These are phyloP conservation scores for Nomada goodeniana DNA, from an alignment of 2,888 invertebrate genomes.

Conservation along the genomic window DNA sequence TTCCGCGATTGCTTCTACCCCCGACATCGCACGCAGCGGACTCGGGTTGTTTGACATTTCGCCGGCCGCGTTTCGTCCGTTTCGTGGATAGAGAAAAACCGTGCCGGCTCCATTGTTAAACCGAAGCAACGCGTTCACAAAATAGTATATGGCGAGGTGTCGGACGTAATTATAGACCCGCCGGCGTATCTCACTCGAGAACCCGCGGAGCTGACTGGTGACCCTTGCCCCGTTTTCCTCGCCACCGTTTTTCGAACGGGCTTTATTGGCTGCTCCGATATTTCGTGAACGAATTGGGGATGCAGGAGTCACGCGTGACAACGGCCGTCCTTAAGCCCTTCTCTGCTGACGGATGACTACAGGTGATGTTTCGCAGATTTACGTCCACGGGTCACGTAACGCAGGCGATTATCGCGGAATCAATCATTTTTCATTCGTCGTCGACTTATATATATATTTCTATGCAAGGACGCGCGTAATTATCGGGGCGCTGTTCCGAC, in stretches of 20 bases:
- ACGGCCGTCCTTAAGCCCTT: too few relatives aligned
- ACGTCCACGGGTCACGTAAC: too few relatives aligned
- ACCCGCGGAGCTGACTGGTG: slow-evolving; percentile 33
- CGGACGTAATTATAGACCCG: slow-evolving; percentile 66
- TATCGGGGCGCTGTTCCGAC: too few relatives aligned
- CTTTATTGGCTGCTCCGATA: neutral
- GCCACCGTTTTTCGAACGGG: neutral
- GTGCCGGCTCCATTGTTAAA: slow-evolving; percentile 58
- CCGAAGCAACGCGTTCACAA: slow-evolving; percentile 36
- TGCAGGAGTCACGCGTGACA: too few relatives aligned
- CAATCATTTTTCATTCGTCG: too few relatives aligned
- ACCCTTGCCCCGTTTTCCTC: neutral
- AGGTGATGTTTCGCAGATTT: too few relatives aligned
- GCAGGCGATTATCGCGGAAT: too few relatives aligned
- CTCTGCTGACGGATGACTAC: too few relatives aligned
- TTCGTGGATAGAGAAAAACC: slow-evolving; percentile 28
- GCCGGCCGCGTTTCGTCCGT: slow-evolving; percentile 44
- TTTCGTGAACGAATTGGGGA: too few relatives aligned
- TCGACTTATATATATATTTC: too few relatives aligned
- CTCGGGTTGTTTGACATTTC: slow-evolving; percentile 60
- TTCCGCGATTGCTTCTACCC: slow-evolving; percentile 40
- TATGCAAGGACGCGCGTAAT: too few relatives aligned
- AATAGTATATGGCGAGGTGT: slow-evolving; percentile 51
- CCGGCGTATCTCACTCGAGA: slow-evolving; percentile 51
- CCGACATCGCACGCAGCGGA: neutral